Conservation (phyloP, 2,888 invertebrate species). For the Chrysolina oricalcia region DNA sequence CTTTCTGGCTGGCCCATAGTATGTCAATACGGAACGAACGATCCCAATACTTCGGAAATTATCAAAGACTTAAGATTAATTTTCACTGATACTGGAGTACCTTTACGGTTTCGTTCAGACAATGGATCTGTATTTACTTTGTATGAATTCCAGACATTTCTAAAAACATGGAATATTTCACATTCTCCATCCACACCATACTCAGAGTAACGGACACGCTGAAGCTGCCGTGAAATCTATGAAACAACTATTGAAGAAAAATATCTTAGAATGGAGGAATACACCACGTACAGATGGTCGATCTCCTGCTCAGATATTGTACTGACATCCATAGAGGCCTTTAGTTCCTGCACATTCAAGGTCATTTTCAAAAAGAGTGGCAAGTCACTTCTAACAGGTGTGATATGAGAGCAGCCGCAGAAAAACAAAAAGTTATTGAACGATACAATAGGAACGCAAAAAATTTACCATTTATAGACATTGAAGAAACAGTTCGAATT, state of each 20-base stretch:
- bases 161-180: conserved; percentile 1
- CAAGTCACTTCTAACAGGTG: background rate
- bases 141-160: background rate
- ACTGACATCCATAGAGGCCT: background rate
- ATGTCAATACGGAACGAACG: too few species aligned
- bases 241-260: background rate
- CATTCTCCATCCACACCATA: background rate
- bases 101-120: conserved; percentile 7
- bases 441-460: too few species aligned
- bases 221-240: conserved; percentile 1
- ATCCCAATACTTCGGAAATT: too few species aligned
- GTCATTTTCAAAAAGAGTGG: background rate
- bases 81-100: conserved; percentile 15
- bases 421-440: background rate
- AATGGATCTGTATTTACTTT: background rate
- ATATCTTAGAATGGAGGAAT: conserved; percentile 2
- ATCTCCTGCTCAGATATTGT: conserved; percentile 16
- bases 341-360: background rate
- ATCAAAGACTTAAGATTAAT: background rate
- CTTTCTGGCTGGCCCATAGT: too few species aligned
- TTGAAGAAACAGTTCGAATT: background rate
- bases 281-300: background rate
- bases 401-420: background rate
- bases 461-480: background rate
- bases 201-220: too few species aligned